Evolutionary conservation across 2,888 invertebrate genomes (phyloP).

Genomic region (Girardia tigrina): DNA sequence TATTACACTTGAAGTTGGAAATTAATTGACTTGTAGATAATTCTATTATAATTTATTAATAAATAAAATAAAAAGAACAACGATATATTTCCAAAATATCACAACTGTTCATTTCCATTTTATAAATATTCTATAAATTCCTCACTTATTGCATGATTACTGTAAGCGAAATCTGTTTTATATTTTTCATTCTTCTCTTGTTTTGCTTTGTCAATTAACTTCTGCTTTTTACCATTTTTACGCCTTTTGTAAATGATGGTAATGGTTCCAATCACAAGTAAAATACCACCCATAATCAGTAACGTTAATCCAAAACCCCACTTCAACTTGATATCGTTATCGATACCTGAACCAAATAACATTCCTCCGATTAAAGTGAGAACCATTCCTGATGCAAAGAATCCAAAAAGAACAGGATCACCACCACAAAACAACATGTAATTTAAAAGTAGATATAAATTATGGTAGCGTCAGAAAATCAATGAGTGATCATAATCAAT

Average conservation of each 20-base stretch:
- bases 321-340: neutral
- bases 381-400: neutral
- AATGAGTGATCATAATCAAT: too few species aligned
- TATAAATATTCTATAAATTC: too few species aligned
- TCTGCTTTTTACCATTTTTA: neutral
- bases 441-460: too few species aligned
- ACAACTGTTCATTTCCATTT: too few species aligned
- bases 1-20: too few species aligned
- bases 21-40: too few species aligned
- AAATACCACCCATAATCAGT: neutral
- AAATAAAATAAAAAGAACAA: too few species aligned
- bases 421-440: neutral
- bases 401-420: neutral
- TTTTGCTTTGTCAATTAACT: neutral
- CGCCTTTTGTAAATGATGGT: neutral
- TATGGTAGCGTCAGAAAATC: too few species aligned
- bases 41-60: too few species aligned
- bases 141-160: too few species aligned
- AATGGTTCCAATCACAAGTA: neutral
- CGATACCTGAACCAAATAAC: neutral
- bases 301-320: neutral
- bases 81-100: too few species aligned
- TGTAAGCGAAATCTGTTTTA: neutral
- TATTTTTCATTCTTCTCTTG: neutral
- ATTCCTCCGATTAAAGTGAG: neutral